Evolutionary conservation across 2,888 invertebrate genomes (phyloP).

Genomic region (Drosophila meridionalis): DNA sequence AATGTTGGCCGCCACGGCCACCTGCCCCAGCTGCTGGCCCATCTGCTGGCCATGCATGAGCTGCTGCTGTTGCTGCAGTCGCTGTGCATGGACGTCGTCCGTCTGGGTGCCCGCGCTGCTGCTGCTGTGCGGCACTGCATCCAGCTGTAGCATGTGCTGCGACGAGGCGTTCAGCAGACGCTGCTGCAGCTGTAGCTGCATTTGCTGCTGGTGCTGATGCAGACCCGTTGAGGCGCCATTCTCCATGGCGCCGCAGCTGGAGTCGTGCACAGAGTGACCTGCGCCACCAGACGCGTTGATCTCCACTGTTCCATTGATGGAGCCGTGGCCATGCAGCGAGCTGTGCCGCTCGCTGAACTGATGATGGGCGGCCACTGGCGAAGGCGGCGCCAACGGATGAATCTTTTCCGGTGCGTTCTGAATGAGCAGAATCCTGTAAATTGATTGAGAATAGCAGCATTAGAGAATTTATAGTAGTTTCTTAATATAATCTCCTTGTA

Average conservation of each 20-base stretch:
- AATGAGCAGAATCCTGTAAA: slow-evolving; percentile 92
- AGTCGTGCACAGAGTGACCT: slow-evolving; percentile 42
- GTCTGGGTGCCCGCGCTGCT: slow-evolving; percentile 72
- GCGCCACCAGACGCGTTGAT: slow-evolving; percentile 51
- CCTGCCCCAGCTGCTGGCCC: slow-evolving; percentile 75
- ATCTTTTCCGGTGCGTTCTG: slow-evolving; percentile 95
- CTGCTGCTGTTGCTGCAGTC: slow-evolving; percentile 58
- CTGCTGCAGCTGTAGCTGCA: slow-evolving; percentile 63
- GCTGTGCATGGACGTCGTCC: slow-evolving; percentile 77
- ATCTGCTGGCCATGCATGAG: slow-evolving; percentile 45
- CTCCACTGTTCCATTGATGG: slow-evolving; percentile 63
- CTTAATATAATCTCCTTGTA: neutral
- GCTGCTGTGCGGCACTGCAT: slow-evolving; percentile 69
- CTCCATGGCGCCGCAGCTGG: slow-evolving; percentile 39
- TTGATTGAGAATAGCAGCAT: neutral
- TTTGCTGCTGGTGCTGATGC: slow-evolving; percentile 55
- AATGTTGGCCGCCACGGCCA: slow-evolving; percentile 88
- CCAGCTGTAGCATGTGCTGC: slow-evolving; percentile 75
- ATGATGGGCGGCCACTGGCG: slow-evolving; percentile 85
- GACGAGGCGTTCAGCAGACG: slow-evolving; percentile 68
- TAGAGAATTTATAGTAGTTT: neutral
- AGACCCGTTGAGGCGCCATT: slow-evolving; percentile 42
- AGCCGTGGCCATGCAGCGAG: slow-evolving; percentile 50
- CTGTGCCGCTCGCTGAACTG: slow-evolving; percentile 61
- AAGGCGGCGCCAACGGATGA: slow-evolving; percentile 87